phyloP scores from a whole-genome alignment of 1,140 invertebrate genomes.

The Sipha flava region DNA sequence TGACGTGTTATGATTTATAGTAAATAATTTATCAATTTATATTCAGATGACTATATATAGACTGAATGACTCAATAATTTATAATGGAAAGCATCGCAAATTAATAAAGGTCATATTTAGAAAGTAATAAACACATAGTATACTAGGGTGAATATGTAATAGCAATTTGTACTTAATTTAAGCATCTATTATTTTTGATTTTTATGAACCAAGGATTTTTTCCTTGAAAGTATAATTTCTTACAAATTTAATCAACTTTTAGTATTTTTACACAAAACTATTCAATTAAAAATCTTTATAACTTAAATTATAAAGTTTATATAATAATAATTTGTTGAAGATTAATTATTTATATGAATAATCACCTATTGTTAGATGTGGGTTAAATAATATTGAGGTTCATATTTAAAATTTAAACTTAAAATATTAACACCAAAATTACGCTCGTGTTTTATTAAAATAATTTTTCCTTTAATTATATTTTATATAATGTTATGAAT shows the following conservation, averaged over 20 bases:
- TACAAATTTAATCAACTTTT: not conserved
- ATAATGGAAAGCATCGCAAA: not conserved
- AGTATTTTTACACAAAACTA: not conserved
- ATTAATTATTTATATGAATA: not conserved
- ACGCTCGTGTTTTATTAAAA: not conserved
- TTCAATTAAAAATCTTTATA: not conserved
- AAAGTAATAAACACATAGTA: not conserved
- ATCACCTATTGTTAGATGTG: not conserved
- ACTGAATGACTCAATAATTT: slow-evolving; percentile 13
- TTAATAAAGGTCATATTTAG: not conserved
- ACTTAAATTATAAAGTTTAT: not conserved
- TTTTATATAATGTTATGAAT: not conserved
- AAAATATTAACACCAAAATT: not conserved
- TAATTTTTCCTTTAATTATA: not conserved
- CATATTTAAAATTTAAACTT: not conserved
- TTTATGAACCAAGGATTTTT: not conserved
- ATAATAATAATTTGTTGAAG: not conserved
- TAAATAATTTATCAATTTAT: not conserved
- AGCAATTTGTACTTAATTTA: not conserved
- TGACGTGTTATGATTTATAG: not conserved
- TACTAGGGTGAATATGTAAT: not conserved
- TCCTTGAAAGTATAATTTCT: not conserved
- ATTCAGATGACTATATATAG: slow-evolving; percentile 4
- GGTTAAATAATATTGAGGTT: not conserved
- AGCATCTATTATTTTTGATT: not conserved